These are phyloP conservation scores for Microtus oregoni DNA, from an alignment of 2,113 vertebrate species.

Conservation along the genomic window DNA sequence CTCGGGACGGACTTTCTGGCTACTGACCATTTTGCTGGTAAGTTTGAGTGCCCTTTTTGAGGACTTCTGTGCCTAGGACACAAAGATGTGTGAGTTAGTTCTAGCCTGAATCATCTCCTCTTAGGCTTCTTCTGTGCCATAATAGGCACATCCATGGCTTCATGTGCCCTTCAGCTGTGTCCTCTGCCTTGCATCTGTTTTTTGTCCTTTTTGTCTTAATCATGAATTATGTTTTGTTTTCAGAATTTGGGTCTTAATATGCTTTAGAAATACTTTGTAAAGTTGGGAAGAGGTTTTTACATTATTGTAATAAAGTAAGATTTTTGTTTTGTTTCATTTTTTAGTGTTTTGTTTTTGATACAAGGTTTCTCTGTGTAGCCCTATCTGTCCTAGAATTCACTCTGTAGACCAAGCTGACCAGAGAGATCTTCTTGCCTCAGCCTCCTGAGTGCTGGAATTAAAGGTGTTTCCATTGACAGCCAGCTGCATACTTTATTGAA, in stretches of 20 bases:
- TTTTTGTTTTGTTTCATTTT: background rate
- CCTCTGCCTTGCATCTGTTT: background rate
- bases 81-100: background rate
- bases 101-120: rapidly evolving
- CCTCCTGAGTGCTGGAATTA: background rate
- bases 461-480: background rate
- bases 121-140: background rate
- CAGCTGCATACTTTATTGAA: background rate
- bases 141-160: rapidly evolving
- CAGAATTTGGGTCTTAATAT: background rate
- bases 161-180: background rate
- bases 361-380: background rate
- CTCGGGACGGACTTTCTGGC: constrained; percentile 99
- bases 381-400: background rate
- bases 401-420: background rate
- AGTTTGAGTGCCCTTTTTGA: constrained; percentile 76
- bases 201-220: background rate
- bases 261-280: constrained; percentile 15
- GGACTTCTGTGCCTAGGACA: too few relatives aligned
- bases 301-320: background rate
- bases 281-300: background rate
- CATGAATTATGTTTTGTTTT: background rate
- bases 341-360: background rate
- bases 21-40: constrained; percentile 99
- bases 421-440: background rate